Evolutionary conservation across 2,797 vertebrate species (phyloP), one percentile per base, ranked within the genome.

Genomic region (Peromyscus attwateri): DNA sequence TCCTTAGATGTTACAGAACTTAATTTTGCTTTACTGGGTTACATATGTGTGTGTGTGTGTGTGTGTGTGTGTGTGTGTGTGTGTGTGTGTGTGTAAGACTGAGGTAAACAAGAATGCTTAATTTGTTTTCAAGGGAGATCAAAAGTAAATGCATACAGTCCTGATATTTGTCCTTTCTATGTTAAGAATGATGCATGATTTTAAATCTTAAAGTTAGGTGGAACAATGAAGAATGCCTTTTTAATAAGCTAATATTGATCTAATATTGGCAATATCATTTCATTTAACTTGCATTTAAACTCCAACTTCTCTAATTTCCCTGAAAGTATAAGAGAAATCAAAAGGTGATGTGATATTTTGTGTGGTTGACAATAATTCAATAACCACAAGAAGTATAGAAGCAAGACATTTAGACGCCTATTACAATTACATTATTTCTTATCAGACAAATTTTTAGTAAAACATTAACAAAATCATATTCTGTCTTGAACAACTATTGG

Each of bases 11-110:
- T 3, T 87, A 4, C 40, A 71, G 92, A 88, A 49, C 10, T 23
- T 52, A 37, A 75, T n/a, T 83, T 87, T 91, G 19, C 3, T 60
- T 97, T 96, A 70, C 25, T 70, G 6, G n/a, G 60, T 49, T 87
- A 80, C 10, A 17, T 81, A 6, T 57, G 0, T 83, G n/a, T 64
- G 37, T 43, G 57, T 60, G 79, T 14, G 1, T 57, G 79, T 82
- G 52, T 37, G 23, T 81, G 52, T n/a, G 17, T 80, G 31, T 79
- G 46, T 21, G 16, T 55, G n/a, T 40, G n/a, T 43, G 23, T 37
- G 80, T 75, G 34, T 23, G 21, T 46, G 3, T 82, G 25, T 64
- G 8, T 34, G 82, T 52, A 34, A 34, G 16, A 71, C 49, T 92
- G 70, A 75, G 77, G 29, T 64, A 88, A 83, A 29, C 60, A 31